Base-by-base conservation (phyloP, 2,888 invertebrate genomes). In the Microctonus aethiopoides region DNA sequence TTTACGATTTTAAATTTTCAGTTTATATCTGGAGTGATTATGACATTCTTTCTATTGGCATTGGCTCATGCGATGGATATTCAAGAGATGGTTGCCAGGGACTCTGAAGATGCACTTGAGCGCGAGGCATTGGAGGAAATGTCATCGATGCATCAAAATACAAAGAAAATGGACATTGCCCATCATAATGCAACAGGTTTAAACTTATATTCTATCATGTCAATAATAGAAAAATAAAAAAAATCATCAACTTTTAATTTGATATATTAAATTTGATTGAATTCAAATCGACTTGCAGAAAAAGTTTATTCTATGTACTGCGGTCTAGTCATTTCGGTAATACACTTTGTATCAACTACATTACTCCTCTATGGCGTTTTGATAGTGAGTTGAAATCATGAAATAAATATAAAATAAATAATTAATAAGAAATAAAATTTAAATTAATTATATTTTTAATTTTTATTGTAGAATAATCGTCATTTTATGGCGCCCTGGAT, bases 401-500 rank as follows among this genome's bases (percentile, higher is more conserved):
- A 41, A 56, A 52, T 13, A 36, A 54, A 39, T 5, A 3, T 54
- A 24, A 54, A 24, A 52, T 24, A 22, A 24, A 24, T 26, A 6
- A n/a, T 10, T 7, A 54, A 11, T 32, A 20, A 20, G 5, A 32
- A 20, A 1, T 5, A 34, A 57, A n/a, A n/a, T n/a, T n/a, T n/a
- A n/a, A n/a, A n/a, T n/a, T 20, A 13, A 10, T n/a, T 10, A 54
- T 24, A 24, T 1, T 57, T 62, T 71, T 24, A 56, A 59, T 62
- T 36, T 20, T 57, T n/a, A 26, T 77, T 73, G 0, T 77, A 88
- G 88, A 84, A 84, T 57, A 84, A 86, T 72, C 86, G 87, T 20
- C 84, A 84, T 64, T 83, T 86, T 32, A 84, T 88, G 80, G 78
- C 84, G 36, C 87, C 88, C 4, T 88, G 87, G 88, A 81, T 87